These are phyloP conservation scores for Enteromius unitaeniatus DNA, from an alignment of 2,797 vertebrate species.

Conservation along the genomic window DNA sequence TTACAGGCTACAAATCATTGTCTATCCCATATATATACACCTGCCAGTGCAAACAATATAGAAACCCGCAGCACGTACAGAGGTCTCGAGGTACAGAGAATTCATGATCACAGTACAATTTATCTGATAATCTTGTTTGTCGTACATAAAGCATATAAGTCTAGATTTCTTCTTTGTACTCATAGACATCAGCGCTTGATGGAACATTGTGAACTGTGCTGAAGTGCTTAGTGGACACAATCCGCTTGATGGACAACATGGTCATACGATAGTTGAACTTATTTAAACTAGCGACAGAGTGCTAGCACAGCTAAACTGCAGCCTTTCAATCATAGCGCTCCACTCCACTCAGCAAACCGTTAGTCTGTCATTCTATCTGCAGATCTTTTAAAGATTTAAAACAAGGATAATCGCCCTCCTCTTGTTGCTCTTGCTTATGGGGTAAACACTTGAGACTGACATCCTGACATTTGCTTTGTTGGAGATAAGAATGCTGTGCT, in stretches of 20 bases:
- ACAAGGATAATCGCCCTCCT: constrained; percentile 6
- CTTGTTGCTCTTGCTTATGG: constrained; percentile 35
- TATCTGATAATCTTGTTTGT: no score
- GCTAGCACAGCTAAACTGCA: constrained; percentile 27
- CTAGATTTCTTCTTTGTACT: neutral
- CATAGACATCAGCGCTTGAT: constrained; percentile 1
- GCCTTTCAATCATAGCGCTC: constrained; percentile 14
- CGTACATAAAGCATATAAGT: neutral
- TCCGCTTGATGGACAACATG: constrained; percentile 27
- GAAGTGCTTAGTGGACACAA: constrained; percentile 28
- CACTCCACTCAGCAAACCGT: constrained; percentile 17
- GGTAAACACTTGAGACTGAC: constrained; percentile 41
- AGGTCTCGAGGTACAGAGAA: neutral
- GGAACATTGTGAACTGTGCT: neutral
- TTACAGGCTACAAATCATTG: neutral
- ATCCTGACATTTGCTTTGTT: constrained; percentile 25
- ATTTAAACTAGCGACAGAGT: constrained; percentile 34
- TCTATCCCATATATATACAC: neutral
- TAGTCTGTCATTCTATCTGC: constrained; percentile 33
- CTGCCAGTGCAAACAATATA: constrained; percentile 19
- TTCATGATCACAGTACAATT: constrained; percentile 18
- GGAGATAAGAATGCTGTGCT: constrained; percentile 7
- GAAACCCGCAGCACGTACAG: neutral
- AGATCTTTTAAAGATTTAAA: constrained; percentile 30
- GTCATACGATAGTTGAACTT: constrained; percentile 20